Conservation (phyloP, 2,113 vertebrate species). For the Brachypodius melanocephalos region DNA sequence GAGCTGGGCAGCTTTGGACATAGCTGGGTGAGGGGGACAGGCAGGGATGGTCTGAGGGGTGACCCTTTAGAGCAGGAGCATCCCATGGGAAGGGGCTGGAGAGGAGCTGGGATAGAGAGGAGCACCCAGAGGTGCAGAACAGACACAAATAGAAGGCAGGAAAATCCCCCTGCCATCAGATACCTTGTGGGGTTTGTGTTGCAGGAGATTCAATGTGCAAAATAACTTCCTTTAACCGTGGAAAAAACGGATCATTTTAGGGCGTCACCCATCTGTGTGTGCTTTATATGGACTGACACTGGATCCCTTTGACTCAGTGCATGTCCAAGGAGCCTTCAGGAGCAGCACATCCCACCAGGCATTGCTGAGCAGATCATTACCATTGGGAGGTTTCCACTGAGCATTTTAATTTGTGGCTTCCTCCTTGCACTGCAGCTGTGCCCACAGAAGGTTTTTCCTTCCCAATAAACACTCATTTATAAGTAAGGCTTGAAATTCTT, state of each 20-base stretch:
- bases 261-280: background rate
- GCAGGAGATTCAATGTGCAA: background rate
- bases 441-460: background rate
- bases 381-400: background rate
- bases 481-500: background rate
- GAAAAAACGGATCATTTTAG: background rate
- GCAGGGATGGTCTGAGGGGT: background rate
- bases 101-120: background rate
- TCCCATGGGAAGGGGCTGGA: background rate
- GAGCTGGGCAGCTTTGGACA: background rate
- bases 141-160: background rate
- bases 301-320: background rate
- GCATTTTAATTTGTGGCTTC: background rate
- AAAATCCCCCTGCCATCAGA: background rate
- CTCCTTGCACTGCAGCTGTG: background rate
- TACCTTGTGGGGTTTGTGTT: background rate
- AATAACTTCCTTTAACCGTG: rapidly evolving
- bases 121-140: background rate
- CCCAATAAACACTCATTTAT: background rate
- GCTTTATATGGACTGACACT: rapidly evolving
- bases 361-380: background rate
- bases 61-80: background rate
- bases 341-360: background rate
- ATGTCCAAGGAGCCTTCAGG: background rate
- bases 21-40: background rate